Evolutionary conservation across 2,113 vertebrate species (phyloP), one percentile per base, ranked within the genome.

Genomic region (Calidris pygmaea): DNA sequence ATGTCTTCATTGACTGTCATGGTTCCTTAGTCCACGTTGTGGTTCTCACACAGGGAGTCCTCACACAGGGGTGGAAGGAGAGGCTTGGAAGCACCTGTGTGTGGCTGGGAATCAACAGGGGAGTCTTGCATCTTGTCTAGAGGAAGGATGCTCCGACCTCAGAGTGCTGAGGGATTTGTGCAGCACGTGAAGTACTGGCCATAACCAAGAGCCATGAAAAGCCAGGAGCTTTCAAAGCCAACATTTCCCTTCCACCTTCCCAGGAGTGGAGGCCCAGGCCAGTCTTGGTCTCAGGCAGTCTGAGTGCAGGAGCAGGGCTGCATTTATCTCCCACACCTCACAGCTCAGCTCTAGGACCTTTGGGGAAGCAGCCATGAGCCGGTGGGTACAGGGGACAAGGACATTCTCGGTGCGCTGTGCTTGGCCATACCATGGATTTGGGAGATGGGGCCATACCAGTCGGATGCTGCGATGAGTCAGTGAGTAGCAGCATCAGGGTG

Each of bases 351-450:
- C 71, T 91, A 34, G 48, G 65, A 65, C 88, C 37, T 20, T 39
- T 21, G n/a, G 29, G 27, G 35, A n/a, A 0, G 2, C 24, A 56
- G 21, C 62, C 8, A 0, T 37, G 77, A 74, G 59, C 12, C 0
- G 1, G 27, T 3, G 22, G 71, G 37, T 26, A 37, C 12, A 58
- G 43, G 13, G 60, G 24, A 66, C 74, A 70, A 67, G 85, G 74
- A 58, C 55, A 1, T 85, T 60, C 39, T 81, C 2, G 0, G 30
- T 32, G 76, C 23, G 19, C 41, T 37, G 16, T 37, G 14, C 53
- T 45, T 37, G 58, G 81, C 48, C 37, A 16, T 26, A 12, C 34
- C 12, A 0, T 4, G 41, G 29, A 29, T 3, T 37, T 20, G 45
- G 45, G 45, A 47, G 45, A 47, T 20, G 7, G 19, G 45, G 18